Base-by-base conservation (phyloP, 2,113 vertebrate species). In the Salvelinus sp. region DNA sequence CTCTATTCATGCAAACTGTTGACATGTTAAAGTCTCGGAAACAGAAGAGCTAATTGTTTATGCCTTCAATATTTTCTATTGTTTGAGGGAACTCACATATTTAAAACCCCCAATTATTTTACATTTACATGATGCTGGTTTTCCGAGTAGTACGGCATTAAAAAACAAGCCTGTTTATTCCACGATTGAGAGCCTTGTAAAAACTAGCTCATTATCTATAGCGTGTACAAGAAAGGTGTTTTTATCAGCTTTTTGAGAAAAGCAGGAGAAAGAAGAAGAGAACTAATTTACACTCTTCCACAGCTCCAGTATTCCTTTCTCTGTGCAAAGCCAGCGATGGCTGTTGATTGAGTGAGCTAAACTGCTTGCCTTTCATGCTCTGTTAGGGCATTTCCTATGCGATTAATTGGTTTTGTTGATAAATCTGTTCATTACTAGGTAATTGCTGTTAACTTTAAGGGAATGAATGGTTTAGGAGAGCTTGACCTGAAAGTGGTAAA, bases 401-500 rank as follows among this genome's bases (percentile, higher is more conserved):
- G 79, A 88, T 92, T 90, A 90, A 89, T 87, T 91, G 87, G 83
- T 83, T 85, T 85, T 86, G 89, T 88, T 82, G 88, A 62, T 89
- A 87, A 91, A 91, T 88, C 74, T 73, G 74, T 86, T 83, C 63
- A 84, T 86, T 87, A 85, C 70, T 84, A 85, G 77, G 86, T 92
- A 92, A 93, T 92, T 90, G 91, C 91, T 90, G 88, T 87, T 88
- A 93, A 88, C 88, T 85, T 78, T 82, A 44, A 73, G 83, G 74
- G 86, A 79, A 87, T 86, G 66, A 89, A 90, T 92, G 88, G 83
- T 88, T 92, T 88, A 90, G 89, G 88, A 89, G 86, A 87, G 87
- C 90, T 89, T 89, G 88, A 92, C 90, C 91, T 83, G 74, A 58
- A 75, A 79, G 74, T 54, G 82, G 81, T 89, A 90, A 88, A 88